Evolutionary conservation across 2,888 invertebrate species (phyloP), one percentile per base, ranked within the genome.

Genomic region (Apamea anceps): DNA sequence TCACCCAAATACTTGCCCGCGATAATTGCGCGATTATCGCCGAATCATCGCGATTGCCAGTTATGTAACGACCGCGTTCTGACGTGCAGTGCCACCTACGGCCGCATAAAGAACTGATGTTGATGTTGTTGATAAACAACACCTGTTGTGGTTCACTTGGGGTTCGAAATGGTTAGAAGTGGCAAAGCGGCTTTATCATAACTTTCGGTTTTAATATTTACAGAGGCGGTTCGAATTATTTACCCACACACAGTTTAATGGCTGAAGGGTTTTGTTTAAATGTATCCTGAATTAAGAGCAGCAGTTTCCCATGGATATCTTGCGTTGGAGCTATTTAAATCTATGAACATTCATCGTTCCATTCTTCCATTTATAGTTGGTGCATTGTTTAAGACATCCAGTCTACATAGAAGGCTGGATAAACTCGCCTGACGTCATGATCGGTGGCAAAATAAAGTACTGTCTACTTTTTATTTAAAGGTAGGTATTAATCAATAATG

Each of bases 101-200:
- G 42, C 57, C 28, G 13, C 65, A 48, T 68, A 65, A 78, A 66
- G 80, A 80, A 85, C 80, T 77, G 79, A 89, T 88, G 88, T 88
- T 89, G 92, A 92, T 92, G 63, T 84, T 82, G 54, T 85, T 84
- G 91, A 92, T 91, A 91, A 90, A 76, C 70, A 84, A 83, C 93
- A 94, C 93, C 93, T 94, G 93, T 93, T 89, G 89, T 67, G 89
- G 89, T 92, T 89, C 86, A 32, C 74, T 57, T 63, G 60, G 89
- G 75, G 25, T 51, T 82, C 12, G 0, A 12, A 72, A 85, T 28
- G 0, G 45, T 12, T 88, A 93, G 93, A 93, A 66, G 32, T 48
- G 89, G 81, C 85, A 28, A 12, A 42, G 18, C 28, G 28, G 28
- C 21, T 18, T 68, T 68, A 42, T 25, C 4, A 28, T 68, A 8